Conservation (phyloP, 2,797 vertebrate genomes). For the Chaetophractus vellerosus region DNA sequence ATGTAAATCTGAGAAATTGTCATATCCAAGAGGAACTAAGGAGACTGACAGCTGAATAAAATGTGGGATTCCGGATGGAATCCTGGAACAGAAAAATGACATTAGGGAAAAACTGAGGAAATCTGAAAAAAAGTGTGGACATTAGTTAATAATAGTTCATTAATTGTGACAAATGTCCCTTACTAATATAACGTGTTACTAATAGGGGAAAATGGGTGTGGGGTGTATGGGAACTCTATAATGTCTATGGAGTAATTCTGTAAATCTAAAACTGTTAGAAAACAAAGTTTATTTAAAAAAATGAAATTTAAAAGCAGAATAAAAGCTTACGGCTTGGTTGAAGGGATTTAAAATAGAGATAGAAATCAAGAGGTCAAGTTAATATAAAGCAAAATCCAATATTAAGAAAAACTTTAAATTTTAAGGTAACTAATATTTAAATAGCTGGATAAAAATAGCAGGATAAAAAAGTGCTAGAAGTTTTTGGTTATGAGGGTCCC, state of each 20-base stretch:
- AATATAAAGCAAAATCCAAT: constrained; percentile 38
- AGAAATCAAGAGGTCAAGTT: constrained; percentile 35
- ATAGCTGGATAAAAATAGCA: not conserved
- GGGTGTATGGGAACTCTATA: not conserved
- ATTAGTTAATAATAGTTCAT: not conserved
- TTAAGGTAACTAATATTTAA: constrained; percentile 18
- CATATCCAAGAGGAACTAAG: not conserved
- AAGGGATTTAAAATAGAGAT: constrained; percentile 38
- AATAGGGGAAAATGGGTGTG: not conserved
- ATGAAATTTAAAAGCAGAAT: constrained; percentile 54
- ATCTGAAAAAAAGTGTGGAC: not conserved
- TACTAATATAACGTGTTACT: not conserved
- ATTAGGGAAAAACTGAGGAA: not conserved
- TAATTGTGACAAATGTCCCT: not conserved
- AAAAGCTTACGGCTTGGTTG: constrained; percentile 14
- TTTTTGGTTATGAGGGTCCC: not conserved
- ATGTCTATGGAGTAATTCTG: not conserved
- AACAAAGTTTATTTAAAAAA: constrained; percentile 41
- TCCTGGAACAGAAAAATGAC: not conserved
- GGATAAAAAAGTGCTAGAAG: not conserved
- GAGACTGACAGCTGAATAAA: not conserved
- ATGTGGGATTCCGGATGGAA: not conserved
- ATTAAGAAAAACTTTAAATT: constrained; percentile 57
- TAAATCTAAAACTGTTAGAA: not conserved
- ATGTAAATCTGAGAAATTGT: not conserved